These are phyloP conservation scores for Tinea pellionella DNA, from an alignment of 2,888 invertebrate species.

Conservation along the genomic window DNA sequence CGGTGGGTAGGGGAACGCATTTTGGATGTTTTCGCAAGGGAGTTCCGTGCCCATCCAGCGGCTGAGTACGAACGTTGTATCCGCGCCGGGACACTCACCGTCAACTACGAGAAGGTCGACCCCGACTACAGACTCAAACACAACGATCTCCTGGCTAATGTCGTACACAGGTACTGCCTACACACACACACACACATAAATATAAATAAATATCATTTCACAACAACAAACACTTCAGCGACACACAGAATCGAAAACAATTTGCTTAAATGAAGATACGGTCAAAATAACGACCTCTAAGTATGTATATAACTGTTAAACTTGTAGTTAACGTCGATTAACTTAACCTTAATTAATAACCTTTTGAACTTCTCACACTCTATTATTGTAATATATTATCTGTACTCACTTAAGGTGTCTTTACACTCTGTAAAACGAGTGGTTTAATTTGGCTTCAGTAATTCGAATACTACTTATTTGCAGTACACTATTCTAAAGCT, in stretches of 20 bases:
- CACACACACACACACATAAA: slow-evolving; percentile 8
- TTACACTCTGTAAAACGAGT: slow-evolving; percentile 15
- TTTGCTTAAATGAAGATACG: neutral
- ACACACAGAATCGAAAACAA: neutral
- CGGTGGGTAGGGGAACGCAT: slow-evolving; percentile 96
- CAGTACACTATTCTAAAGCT: neutral
- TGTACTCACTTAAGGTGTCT: neutral
- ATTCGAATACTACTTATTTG: neutral
- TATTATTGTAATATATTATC: neutral
- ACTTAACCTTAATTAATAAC: slow-evolving; percentile 1
- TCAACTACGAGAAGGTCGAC: slow-evolving; percentile 92
- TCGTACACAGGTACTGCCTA: slow-evolving; percentile 87
- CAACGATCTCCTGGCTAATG: slow-evolving; percentile 92
- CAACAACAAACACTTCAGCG: neutral
- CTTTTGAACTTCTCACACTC: slow-evolving; percentile 2
- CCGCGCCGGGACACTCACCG: slow-evolving; percentile 89
- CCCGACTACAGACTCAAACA: slow-evolving; percentile 92
- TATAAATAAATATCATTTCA: slow-evolving; percentile 10
- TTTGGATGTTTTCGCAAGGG: slow-evolving; percentile 90
- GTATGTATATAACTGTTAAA: neutral
- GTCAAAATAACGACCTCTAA: neutral
- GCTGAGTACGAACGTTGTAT: slow-evolving; percentile 94
- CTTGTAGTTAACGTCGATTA: neutral
- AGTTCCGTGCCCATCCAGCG: slow-evolving; percentile 94
- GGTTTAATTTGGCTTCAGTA: slow-evolving; percentile 2